Evolutionary conservation across 2,797 vertebrate species (phyloP).

Genomic region (Coregonus sp.): DNA sequence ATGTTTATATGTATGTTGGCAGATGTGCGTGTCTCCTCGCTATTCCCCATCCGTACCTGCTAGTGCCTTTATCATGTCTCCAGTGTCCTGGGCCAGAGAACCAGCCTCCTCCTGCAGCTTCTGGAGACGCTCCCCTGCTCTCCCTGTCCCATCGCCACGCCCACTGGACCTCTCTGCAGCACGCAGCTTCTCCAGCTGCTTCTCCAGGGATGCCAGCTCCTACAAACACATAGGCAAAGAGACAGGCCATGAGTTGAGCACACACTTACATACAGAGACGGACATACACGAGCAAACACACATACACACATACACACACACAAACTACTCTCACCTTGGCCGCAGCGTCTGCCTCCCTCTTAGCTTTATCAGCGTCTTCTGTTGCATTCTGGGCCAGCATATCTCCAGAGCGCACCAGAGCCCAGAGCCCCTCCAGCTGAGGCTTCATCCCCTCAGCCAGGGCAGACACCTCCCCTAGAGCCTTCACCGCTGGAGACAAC

Average conservation of each 20-base stretch:
- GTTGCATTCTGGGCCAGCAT: constrained; percentile 54
- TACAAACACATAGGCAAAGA: constrained; percentile 51
- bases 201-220: constrained; percentile 74
- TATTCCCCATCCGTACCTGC: constrained; percentile 66
- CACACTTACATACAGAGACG: too few species aligned
- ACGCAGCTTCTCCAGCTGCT: constrained; percentile 69
- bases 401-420: constrained; percentile 41
- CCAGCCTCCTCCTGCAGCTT: constrained; percentile 74
- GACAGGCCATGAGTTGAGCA: constrained; percentile 1
- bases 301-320: constrained; percentile 2
- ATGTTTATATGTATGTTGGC: background rate
- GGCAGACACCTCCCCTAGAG: constrained; percentile 55
- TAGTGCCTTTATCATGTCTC: constrained; percentile 75
- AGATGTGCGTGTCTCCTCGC: background rate
- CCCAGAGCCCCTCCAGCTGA: constrained; percentile 66
- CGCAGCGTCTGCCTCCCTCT: constrained; percentile 59
- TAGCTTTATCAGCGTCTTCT: constrained; percentile 52
- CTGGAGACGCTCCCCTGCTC: constrained; percentile 42
- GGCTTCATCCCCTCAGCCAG: constrained; percentile 67
- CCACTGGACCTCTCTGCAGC: constrained; percentile 37
- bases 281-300: background rate
- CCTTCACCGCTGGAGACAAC: constrained; percentile 73
- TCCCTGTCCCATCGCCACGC: constrained; percentile 26
- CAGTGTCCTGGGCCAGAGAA: constrained; percentile 76
- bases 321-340: constrained; percentile 73